Conservation (phyloP, 1,140 invertebrate species). For the Zaprionus gabonicus region DNA sequence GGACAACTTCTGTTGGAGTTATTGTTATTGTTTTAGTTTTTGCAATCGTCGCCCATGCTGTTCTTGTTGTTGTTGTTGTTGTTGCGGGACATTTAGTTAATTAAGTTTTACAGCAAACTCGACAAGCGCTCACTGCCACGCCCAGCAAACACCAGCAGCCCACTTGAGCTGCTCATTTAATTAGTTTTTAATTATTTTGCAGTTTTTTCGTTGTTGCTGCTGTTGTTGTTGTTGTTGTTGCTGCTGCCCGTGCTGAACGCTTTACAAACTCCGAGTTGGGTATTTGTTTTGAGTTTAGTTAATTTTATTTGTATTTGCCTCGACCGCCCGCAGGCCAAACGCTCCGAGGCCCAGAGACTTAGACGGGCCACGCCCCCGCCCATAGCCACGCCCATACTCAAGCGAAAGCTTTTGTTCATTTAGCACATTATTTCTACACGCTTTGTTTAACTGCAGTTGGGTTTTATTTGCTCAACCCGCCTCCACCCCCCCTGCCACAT, state of each 20-base stretch:
- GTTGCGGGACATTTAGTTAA: conserved; percentile 71
- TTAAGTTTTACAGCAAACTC: conserved; percentile 75
- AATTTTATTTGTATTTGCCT: conserved; percentile 80
- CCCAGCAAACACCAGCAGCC: conserved; percentile 18
- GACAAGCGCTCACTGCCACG: conserved; percentile 23
- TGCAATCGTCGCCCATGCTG: conserved; percentile 36
- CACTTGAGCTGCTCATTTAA: conserved; percentile 53
- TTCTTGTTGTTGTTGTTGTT: conserved; percentile 12
- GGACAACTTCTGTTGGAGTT: conserved; percentile 53
- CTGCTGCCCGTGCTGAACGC: conserved; percentile 22
- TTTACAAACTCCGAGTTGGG: conserved; percentile 42
- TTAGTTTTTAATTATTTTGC: conserved; percentile 79
- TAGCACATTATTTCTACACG: conserved; percentile 74
- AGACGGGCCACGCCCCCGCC: neutral
- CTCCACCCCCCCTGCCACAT: neutral
- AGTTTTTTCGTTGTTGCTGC: conserved; percentile 47
- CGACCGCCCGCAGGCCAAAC: conserved; percentile 20
- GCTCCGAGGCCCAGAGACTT: neutral
- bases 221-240: conserved; percentile 25
- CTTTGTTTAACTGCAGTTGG: conserved; percentile 74
- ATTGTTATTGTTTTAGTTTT: conserved; percentile 59
- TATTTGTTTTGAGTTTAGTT: conserved; percentile 75
- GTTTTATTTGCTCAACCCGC: conserved; percentile 47
- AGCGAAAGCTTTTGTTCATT: conserved; percentile 56
- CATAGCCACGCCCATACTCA: conserved; percentile 10